Evolutionary conservation across 2,888 invertebrate genomes (phyloP).

Genomic region (Maniola hyperantus): DNA sequence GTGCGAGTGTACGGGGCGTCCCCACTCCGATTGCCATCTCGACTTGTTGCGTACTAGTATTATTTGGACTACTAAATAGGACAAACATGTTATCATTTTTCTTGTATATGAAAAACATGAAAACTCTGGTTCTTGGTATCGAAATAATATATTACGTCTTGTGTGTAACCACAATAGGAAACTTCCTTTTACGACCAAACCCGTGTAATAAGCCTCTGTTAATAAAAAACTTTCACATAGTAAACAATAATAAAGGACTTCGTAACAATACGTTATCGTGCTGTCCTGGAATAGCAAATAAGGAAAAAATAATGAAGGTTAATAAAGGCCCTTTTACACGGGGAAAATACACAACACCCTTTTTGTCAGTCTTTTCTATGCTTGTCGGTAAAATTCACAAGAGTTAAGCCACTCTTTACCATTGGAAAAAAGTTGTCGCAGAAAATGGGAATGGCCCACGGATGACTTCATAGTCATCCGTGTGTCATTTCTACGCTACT

Average conservation of each 20-base stretch:
- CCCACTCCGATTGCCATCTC: too few relatives aligned
- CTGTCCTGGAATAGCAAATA: conserved; percentile 43
- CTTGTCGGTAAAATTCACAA: too few relatives aligned
- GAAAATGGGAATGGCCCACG: too few relatives aligned
- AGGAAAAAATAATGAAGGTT: conserved; percentile 57
- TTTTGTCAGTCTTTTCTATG: too few relatives aligned
- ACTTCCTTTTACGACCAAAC: conserved; percentile 13
- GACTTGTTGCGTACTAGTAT: too few relatives aligned
- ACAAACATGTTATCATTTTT: background rate
- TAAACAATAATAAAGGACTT: conserved; percentile 30
- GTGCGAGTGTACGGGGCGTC: too few relatives aligned
- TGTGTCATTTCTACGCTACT: too few relatives aligned
- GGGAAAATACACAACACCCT: background rate
- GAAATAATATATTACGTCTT: background rate
- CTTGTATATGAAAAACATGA: background rate
- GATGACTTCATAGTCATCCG: too few relatives aligned
- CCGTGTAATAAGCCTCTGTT: conserved; percentile 11
- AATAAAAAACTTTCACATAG: conserved; percentile 16
- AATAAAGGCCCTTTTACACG: background rate
- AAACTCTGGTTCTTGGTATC: too few relatives aligned
- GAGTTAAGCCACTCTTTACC: too few relatives aligned
- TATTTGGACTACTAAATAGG: too few relatives aligned
- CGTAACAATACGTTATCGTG: conserved; percentile 29
- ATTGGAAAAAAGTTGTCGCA: too few relatives aligned
- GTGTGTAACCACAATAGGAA: conserved; percentile 8